Evolutionary conservation across 2,797 vertebrate genomes (phyloP).

Genomic region (Phoebastria nigripes): DNA sequence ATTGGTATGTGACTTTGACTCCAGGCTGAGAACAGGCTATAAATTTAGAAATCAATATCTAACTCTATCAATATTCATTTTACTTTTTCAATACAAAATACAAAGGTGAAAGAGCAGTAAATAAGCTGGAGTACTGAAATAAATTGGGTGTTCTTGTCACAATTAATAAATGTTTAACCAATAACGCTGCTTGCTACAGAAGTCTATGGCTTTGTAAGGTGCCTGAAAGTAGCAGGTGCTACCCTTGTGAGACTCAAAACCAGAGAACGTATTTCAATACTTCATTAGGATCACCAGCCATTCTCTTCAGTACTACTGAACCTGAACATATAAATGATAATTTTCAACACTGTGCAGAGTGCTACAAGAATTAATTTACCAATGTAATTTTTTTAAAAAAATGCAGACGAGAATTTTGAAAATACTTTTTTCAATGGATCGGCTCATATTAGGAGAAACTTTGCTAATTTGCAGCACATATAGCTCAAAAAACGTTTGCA

Average conservation of each 20-base stretch:
- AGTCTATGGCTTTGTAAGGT: conserved; percentile 35
- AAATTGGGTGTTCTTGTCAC: conserved; percentile 81
- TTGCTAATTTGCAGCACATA: not conserved
- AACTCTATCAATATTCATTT: conserved; percentile 84
- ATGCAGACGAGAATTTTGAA: not conserved
- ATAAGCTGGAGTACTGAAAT: conserved; percentile 78
- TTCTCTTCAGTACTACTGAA: not conserved
- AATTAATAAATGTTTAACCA: conserved; percentile 80
- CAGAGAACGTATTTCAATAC: not conserved
- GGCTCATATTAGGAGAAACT: not conserved
- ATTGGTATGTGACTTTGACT: conserved; percentile 78
- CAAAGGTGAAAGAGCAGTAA: conserved; percentile 83
- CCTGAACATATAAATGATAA: not conserved
- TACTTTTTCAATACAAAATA: conserved; percentile 82
- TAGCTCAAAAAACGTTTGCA: not conserved
- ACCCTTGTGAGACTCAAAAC: conserved; percentile 43
- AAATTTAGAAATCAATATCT: conserved; percentile 82
- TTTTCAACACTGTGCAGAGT: not conserved
- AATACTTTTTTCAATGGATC: not conserved
- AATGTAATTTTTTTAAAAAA: not conserved
- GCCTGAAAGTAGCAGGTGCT: conserved; percentile 30
- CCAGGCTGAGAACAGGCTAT: conserved; percentile 71
- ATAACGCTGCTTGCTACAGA: conserved; percentile 65
- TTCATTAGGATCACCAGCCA: not conserved
- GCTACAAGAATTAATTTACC: not conserved